Evolutionary conservation across 1,140 invertebrate genomes (phyloP), one percentile per base, ranked within the genome.

Genomic region (Cydia amplana): DNA sequence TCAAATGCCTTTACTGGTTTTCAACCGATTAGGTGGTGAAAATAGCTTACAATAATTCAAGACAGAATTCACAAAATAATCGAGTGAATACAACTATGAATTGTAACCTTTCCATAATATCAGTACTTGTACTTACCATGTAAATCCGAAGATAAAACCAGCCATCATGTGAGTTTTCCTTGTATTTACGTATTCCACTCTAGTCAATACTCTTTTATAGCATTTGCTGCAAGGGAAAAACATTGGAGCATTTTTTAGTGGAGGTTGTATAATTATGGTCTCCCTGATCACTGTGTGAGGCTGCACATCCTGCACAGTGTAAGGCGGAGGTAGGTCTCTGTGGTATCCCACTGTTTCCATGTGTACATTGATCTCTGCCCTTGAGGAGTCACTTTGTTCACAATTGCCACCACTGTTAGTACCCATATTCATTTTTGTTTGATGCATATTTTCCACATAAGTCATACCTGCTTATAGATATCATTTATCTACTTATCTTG

Each of bases 81-180:
- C 14, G 12, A 12, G 43, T 43, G 10, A 43, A 14, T 36, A 36
- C 7, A n/a, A 49, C 14, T 49, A 9, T 14, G 46, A 49, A 1
- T 49, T 49, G 46, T n/a, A 18, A 55, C n/a, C 51, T 67, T 20
- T 25, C 9, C 9, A 18, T 43, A 28, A 28, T 12, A 2, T 23
- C 43, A 60, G 55, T 83, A 88, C 89, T 89, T 84, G 55, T 83
- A 88, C 89, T 89, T 84, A 91, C 89, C 85, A 74, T 73, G 87
- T 88, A 55, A 87, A 80, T 46, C 90, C 90, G 84, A 85, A 91
- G 72, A 92, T 82, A 72, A 91, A 92, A 46, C 90, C 90, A 72
- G 89, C 87, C 7, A 87, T 14, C 81, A 92, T 83, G 60, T 92
- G 89, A 74, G 90, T 91, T 82, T 86, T 88, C 20, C 81, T 82